Evolutionary conservation across 2,888 invertebrate species (phyloP), one percentile per base, ranked within the genome.

Genomic region (Drosophila rellima): DNA sequence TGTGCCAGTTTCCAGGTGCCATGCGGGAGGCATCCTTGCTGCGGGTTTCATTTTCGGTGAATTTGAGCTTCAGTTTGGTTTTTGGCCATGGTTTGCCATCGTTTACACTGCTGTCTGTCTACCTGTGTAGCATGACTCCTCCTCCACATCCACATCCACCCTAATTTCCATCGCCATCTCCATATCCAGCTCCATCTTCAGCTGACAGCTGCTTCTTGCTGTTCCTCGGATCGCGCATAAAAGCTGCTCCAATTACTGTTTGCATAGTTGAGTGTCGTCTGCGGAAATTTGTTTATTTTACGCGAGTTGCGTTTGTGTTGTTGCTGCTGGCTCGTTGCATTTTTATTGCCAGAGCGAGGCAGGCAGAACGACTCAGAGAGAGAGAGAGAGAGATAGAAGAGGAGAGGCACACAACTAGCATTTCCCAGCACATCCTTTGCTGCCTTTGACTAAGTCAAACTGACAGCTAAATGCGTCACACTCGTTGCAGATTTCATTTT

Each of bases 281-380:
- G 74, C 84, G 84, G 84, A 84, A 84, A 89, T 84, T 84, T 84
- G 84, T 84, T 84, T 84, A 84, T 84, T 87, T 87, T 89, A 89
- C 89, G 84, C 84, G 88, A 71, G 68, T 60, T 87, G 87, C 87
- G 87, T 88, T 88, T 87, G 84, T 70, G 74, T 76, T 67, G 35
- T 59, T 67, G 55, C 64, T 62, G 51, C 18, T 45, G 33, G 66
- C 64, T 61, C 64, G 80, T 73, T 69, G 72, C 47, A 68, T 80
- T 80, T 80, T 70, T 76, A 52, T 44, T 40, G 57, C 26, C 48
- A 56, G 35, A 56, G 35, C 11, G 33, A 37, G 56, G 17, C 45
- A 55, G 60, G 29, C 15, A 40, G 23, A 45, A 11, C 11, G 23
- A 44, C 10, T 17, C 40, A 23, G 20, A 45, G 50, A 44, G 51